Evolutionary conservation across 2,888 invertebrate species (phyloP).

Genomic region (Lasioglossum calceatum): DNA sequence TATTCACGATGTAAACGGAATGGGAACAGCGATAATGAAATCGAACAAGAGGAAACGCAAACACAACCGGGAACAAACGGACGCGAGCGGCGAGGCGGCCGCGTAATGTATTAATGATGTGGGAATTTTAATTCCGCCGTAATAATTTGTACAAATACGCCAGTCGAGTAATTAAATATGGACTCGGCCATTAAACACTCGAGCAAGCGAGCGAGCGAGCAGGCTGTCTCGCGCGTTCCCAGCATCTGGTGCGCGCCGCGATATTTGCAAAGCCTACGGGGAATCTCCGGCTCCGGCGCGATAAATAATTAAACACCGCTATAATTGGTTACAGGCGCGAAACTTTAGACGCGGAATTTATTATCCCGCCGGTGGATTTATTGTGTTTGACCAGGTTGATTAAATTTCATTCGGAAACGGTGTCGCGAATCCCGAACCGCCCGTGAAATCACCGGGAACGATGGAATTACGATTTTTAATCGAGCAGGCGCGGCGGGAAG

Average conservation of each 20-base stretch:
- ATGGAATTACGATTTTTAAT: slow-evolving; percentile 42
- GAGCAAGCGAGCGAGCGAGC: neutral
- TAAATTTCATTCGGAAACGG: slow-evolving; percentile 52
- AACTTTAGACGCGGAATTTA: slow-evolving; percentile 56
- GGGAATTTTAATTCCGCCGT: slow-evolving; percentile 57
- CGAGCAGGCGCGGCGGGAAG: slow-evolving; percentile 14
- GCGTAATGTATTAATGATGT: slow-evolving; percentile 53
- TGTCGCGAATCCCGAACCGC: neutral
- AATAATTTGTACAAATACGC: slow-evolving; percentile 56
- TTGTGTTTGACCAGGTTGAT: slow-evolving; percentile 52
- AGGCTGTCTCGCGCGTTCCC: slow-evolving; percentile 36
- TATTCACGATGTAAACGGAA: neutral
- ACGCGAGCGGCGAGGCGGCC: neutral
- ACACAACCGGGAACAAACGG: slow-evolving; percentile 5
- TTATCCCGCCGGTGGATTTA: slow-evolving; percentile 44
- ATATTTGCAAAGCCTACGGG: slow-evolving; percentile 63
- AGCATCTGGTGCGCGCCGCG: slow-evolving; percentile 54
- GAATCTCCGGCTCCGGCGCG: slow-evolving; percentile 51
- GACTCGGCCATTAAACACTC: slow-evolving; percentile 49
- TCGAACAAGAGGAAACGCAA: slow-evolving; percentile 26
- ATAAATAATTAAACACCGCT: slow-evolving; percentile 59
- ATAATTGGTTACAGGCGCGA: slow-evolving; percentile 59
- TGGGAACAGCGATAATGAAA: slow-evolving; percentile 26
- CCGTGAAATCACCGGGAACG: slow-evolving; percentile 16
- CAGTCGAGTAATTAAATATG: slow-evolving; percentile 58